Evolutionary conservation across 2,888 invertebrate species (phyloP).

Genomic region (Andrena chrysosceles): DNA sequence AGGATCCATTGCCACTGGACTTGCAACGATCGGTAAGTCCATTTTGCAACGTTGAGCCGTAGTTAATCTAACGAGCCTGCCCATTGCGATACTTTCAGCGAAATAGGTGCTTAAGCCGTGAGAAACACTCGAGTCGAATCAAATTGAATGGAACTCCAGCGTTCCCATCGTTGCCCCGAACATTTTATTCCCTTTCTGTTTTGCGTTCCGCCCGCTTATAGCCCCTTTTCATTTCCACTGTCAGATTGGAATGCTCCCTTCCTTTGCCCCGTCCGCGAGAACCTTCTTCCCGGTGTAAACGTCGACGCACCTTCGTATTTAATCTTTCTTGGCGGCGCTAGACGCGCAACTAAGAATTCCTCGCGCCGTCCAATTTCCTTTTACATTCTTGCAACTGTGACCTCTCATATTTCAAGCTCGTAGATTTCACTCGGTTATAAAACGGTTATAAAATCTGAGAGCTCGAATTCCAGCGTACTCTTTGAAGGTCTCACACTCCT

Average conservation of each 20-base stretch:
- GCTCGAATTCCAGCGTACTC: too few relatives aligned
- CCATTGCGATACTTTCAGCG: slow-evolving; percentile 49
- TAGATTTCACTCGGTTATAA: too few relatives aligned
- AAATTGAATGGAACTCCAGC: slow-evolving; percentile 51
- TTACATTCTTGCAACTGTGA: not conserved
- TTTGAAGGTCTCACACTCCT: too few relatives aligned
- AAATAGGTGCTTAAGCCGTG: slow-evolving; percentile 45
- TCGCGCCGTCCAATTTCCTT: too few relatives aligned
- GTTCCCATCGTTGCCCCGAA: slow-evolving; percentile 36
- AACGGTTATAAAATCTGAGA: too few relatives aligned
- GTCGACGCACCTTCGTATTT: slow-evolving; percentile 7
- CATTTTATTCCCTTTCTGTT: slow-evolving; percentile 31
- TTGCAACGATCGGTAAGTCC: slow-evolving; percentile 57
- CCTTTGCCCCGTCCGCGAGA: not conserved
- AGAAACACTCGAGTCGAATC: slow-evolving; percentile 49
- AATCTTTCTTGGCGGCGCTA: not conserved
- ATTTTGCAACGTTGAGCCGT: slow-evolving; percentile 45
- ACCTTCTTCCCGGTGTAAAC: not conserved
- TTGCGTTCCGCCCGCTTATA: not conserved
- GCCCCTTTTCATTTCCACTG: not conserved
- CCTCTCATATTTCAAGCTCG: too few relatives aligned
- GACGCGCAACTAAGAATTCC: too few relatives aligned
- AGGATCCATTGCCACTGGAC: slow-evolving; percentile 27
- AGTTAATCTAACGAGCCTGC: slow-evolving; percentile 49
- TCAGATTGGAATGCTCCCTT: slow-evolving; percentile 12